Evolutionary conservation across 2,888 invertebrate species (phyloP), one percentile per base, ranked within the genome.

Genomic region (Pollenia angustigena): DNA sequence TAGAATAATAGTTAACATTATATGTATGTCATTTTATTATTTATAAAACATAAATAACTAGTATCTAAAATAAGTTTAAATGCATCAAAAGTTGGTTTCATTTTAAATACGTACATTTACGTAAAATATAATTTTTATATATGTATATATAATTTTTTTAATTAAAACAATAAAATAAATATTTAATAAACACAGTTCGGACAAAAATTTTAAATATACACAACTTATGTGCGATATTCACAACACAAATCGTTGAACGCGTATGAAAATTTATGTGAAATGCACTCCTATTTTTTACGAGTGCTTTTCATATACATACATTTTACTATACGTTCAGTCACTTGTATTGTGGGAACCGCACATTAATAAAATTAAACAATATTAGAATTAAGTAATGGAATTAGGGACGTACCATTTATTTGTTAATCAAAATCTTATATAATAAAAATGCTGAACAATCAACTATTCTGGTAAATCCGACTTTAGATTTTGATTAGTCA

Each of bases 31-130:
- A 6, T 48, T 72, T 72, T 72, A 72, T 72, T 72, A n/a, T 42
- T 32, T 32, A 32, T 32, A 32, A 32, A 32, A 32, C 6, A 32
- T 32, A 32, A 16, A 60, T 32, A 62, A 32, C 8, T 71, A 44
- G 46, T 44, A 40, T 23, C 14, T 23, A 52, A 40, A 62, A 52
- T 11, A 62, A 62, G n/a, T 16, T 4, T 46, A 52, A 76, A 54
- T 76, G 54, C 54, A 32, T 52, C 42, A 7, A 54, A 48, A 60
- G n/a, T 7, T 12, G 7, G 58, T 16, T n/a, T 18, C 0, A 2
- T 71, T 64, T 50, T n/a, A 64, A 10, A 74, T 44, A 76, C 66
- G 66, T 66, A 76, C 23, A 32, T 66, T 54, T 76, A 76, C 76
- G 76, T 76, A 76, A 52, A 42, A 60, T 12, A n/a, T 10, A 48